phyloP scores from a whole-genome alignment of 2,113 vertebrate species.

The Marmota flaviventris region DNA sequence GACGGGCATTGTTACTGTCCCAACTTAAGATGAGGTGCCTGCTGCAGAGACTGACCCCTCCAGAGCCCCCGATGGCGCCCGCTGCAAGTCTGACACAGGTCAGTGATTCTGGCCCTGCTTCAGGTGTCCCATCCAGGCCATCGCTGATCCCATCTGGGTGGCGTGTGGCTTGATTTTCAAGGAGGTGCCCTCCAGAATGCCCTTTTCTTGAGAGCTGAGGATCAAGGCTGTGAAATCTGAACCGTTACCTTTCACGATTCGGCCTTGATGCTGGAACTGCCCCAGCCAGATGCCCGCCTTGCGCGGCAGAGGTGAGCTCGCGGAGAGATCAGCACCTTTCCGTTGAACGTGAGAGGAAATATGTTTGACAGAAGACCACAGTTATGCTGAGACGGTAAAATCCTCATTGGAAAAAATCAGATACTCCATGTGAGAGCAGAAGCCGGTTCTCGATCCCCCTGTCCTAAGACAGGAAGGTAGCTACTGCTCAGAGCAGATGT shows the following conservation, averaged over 20 bases:
- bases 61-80: background rate
- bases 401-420: background rate
- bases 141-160: fast-evolving
- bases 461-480: background rate
- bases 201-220: constrained; percentile 40
- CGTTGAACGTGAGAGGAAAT: background rate
- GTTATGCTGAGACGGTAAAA: background rate
- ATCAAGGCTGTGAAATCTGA: background rate
- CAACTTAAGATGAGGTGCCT: background rate
- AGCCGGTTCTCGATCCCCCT: background rate
- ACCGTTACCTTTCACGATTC: background rate
- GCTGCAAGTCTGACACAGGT: fast-evolving
- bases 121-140: background rate
- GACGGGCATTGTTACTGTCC: background rate
- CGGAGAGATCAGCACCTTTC: background rate
- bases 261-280: background rate
- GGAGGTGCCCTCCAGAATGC: background rate
- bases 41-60: background rate
- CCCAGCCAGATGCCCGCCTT: background rate
- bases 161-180: background rate
- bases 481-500: background rate
- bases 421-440: background rate
- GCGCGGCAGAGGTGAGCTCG: background rate
- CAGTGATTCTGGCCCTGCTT: background rate
- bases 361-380: constrained; percentile 10